phyloP scores from a whole-genome alignment of 2,888 invertebrate species.

The Watsonalla binaria region DNA sequence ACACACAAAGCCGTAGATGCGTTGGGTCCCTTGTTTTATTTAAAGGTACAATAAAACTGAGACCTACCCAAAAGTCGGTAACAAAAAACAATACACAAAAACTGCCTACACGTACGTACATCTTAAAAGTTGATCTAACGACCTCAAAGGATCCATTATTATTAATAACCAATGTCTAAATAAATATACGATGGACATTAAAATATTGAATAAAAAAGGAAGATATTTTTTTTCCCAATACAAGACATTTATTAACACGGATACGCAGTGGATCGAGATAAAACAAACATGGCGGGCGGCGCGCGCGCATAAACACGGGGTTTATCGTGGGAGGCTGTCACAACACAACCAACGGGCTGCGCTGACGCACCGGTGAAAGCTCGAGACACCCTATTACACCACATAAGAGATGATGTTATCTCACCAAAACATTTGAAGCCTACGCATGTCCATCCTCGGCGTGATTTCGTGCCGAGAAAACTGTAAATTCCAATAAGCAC shows the following conservation, averaged over 20 bases:
- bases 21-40: conserved; percentile 55
- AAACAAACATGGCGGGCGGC: conserved; percentile 77
- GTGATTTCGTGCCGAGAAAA: conserved; percentile 25
- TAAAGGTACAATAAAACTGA: conserved; percentile 49
- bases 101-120: conserved; percentile 55
- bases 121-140: conserved; percentile 73
- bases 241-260: conserved; percentile 75
- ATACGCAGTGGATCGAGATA: conserved; percentile 71
- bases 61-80: conserved; percentile 57
- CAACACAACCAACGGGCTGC: conserved; percentile 56
- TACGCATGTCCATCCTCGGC: conserved; percentile 51
- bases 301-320: conserved; percentile 69
- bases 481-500: conserved; percentile 34
- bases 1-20: conserved; percentile 54
- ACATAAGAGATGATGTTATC: conserved; percentile 62
- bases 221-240: conserved; percentile 53
- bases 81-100: conserved; percentile 62
- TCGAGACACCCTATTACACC: conserved; percentile 58
- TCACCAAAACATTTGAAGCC: conserved; percentile 54
- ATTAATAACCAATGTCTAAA: conserved; percentile 76
- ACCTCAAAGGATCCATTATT: conserved; percentile 70
- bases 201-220: conserved; percentile 58
- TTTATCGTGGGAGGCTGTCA: conserved; percentile 78
- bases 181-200: conserved; percentile 64
- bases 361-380: conserved; percentile 71